Evolutionary conservation across 2,113 vertebrate genomes (phyloP), one percentile per base, ranked within the genome.

Genomic region (Diglossa brunneiventris): DNA sequence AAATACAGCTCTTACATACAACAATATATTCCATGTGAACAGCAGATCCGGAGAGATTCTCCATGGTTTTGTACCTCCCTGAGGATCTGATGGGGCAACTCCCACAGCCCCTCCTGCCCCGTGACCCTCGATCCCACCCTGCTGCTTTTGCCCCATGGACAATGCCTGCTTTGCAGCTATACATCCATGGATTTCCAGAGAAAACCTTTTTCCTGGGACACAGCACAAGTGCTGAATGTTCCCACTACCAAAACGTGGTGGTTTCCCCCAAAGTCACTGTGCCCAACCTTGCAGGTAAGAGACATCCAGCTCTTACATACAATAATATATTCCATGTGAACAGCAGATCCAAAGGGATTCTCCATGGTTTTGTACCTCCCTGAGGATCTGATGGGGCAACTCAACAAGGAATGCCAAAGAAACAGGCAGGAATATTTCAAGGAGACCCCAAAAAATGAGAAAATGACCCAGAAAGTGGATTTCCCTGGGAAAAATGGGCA

Each of bases 121-220:
- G 12, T 0, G 0, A 21, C 12, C 74, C 47, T 8, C 66, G 1
- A 0, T 3, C 35, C 49, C 67, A 4, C 1, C 75, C 85, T 2
- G 49, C 41, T 20, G 59, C 5, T 1, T 19, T 7, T 53, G 46
- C 33, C 37, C 46, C 46, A 4, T 0, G 26, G 26, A 26, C 2
- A 13, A 0, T 0, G 2, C 24, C 10, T 1, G 14, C 21, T 13
- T 15, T 47, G 76, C 35, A 37, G 68, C 8, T 10, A 1, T 1
- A 17, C 5, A 52, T 6, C 33, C 52, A 7, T 0, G 21, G 31
- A 1, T 66, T 37, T 37, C 59, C 59, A 20, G 12, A 6, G 27
- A 50, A 52, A 67, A 9, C 3, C 13, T 13, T 59, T 33, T 5
- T 37, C 44, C 27, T 14, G 19, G 61, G 37, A 39, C 3, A 9